Conservation (phyloP, 2,888 invertebrate genomes). For the Tortricodes alternella region DNA sequence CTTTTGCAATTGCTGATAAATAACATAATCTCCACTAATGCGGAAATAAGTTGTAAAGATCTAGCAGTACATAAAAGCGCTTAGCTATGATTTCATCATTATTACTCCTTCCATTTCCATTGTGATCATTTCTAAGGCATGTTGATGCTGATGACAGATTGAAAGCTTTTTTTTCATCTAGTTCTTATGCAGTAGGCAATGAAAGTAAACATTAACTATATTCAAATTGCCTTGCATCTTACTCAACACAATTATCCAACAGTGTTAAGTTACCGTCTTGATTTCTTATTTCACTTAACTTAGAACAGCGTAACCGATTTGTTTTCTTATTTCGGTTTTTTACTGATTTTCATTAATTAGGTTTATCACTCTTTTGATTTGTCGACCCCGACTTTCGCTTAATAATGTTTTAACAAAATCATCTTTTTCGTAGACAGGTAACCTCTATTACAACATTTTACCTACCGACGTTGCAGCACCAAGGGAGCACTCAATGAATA, state of each 20-base stretch:
- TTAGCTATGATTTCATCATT: conserved; percentile 6
- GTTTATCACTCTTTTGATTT: too few relatives aligned
- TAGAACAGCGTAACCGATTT: background rate
- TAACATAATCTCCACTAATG: conserved; percentile 3
- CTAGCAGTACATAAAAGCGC: background rate
- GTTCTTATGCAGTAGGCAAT: conserved; percentile 6
- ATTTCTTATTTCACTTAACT: background rate
- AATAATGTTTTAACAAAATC: too few relatives aligned
- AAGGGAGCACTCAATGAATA: too few relatives aligned
- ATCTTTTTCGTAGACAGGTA: too few relatives aligned
- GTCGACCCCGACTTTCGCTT: too few relatives aligned
- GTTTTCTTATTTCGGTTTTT: too few relatives aligned
- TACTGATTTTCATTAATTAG: too few relatives aligned
- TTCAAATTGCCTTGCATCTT: conserved; percentile 5
- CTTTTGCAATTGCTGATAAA: background rate
- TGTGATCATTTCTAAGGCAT: background rate
- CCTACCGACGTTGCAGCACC: too few relatives aligned
- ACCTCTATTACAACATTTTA: too few relatives aligned
- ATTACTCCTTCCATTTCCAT: conserved; percentile 14
- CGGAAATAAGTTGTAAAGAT: background rate
- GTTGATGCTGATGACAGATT: background rate
- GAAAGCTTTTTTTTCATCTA: background rate
- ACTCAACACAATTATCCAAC: conserved; percentile 6
- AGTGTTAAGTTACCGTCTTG: background rate
- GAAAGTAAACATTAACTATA: conserved; percentile 15